A percentile compares a stretch with the other conserved stretches of the same genome.
phyloP scores from a whole-genome alignment of 2,113 vertebrate genomes.

The Notarius quadriscutis region DNA sequence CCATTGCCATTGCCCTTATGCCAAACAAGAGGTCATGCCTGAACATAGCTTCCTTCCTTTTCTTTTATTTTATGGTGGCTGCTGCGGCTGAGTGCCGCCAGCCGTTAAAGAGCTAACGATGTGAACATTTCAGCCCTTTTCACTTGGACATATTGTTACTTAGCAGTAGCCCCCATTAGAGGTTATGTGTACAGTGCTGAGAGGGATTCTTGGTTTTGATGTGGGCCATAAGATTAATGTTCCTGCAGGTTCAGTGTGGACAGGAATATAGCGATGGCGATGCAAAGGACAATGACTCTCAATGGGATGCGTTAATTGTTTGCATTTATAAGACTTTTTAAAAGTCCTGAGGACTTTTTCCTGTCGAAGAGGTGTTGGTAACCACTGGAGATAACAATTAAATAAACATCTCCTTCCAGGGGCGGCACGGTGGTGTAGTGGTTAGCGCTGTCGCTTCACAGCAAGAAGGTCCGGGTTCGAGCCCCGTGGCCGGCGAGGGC shows the following conservation, averaged over 20 bases:
- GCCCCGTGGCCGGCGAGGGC: too few species aligned
- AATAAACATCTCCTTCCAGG: background rate
- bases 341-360: background rate
- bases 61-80: constrained; percentile 39
- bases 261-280: background rate
- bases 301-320: background rate
- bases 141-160: constrained; percentile 18
- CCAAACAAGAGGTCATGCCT: constrained; percentile 45
- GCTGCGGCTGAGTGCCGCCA: constrained; percentile 60
- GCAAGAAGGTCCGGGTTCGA: too few species aligned
- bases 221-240: background rate
- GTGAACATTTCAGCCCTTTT: constrained; percentile 51
- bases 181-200: background rate
- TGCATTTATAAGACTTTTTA: too few species aligned
- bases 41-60: constrained; percentile 51
- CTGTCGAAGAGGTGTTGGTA: background rate
- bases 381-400: background rate
- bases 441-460: too few species aligned
- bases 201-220: background rate
- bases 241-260: background rate
- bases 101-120: constrained; percentile 62
- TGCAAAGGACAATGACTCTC: background rate
- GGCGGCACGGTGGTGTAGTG: too few species aligned
- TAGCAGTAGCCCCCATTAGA: constrained; percentile 2
- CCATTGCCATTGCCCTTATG: constrained; percentile 33